These are phyloP conservation scores for Frankliniella intonsa DNA, from an alignment of 2,888 invertebrate species.

Conservation along the genomic window DNA sequence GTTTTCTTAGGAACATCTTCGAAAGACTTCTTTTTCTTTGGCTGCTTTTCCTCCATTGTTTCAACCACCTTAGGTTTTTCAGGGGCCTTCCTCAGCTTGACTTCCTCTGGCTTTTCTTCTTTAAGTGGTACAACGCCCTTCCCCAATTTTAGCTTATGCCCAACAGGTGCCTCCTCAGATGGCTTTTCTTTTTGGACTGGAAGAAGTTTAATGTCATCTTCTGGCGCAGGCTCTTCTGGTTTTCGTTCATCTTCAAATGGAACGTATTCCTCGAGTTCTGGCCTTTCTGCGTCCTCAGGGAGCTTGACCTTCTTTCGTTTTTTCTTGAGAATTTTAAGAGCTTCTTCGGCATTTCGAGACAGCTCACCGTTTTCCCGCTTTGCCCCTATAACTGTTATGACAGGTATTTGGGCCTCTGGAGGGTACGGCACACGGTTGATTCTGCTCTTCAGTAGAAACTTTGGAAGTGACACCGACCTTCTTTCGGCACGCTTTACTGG, in stretches of 20 bases:
- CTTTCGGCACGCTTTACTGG: constrained; percentile 42
- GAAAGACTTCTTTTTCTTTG: constrained; percentile 43
- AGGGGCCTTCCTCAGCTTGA: constrained; percentile 30
- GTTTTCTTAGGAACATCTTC: constrained; percentile 46
- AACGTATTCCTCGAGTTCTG: constrained; percentile 48
- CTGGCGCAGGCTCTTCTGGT: constrained; percentile 27
- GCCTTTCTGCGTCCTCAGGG: constrained; percentile 42
- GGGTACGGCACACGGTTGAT: constrained; percentile 47
- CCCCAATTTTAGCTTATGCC: constrained; percentile 25
- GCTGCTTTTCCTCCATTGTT: constrained; percentile 36
- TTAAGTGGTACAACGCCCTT: constrained; percentile 39
- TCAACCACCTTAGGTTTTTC: constrained; percentile 29
- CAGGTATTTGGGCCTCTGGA: constrained; percentile 44
- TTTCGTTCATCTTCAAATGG: constrained; percentile 38
- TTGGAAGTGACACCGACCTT: constrained; percentile 44
- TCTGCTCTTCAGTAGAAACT: constrained; percentile 48
- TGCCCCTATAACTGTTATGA: constrained; percentile 44
- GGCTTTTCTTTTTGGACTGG: background rate
- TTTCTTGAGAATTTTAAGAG: constrained; percentile 46
- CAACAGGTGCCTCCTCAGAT: background rate
- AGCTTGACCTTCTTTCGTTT: constrained; percentile 47
- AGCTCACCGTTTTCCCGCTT: constrained; percentile 48
- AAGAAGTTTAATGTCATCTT: constrained; percentile 27
- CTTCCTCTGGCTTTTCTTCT: constrained; percentile 30
- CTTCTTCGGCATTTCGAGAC: constrained; percentile 49